These are phyloP conservation scores for Ochotona princeps DNA, from an alignment of 2,113 vertebrate species.

Conservation along the genomic window DNA sequence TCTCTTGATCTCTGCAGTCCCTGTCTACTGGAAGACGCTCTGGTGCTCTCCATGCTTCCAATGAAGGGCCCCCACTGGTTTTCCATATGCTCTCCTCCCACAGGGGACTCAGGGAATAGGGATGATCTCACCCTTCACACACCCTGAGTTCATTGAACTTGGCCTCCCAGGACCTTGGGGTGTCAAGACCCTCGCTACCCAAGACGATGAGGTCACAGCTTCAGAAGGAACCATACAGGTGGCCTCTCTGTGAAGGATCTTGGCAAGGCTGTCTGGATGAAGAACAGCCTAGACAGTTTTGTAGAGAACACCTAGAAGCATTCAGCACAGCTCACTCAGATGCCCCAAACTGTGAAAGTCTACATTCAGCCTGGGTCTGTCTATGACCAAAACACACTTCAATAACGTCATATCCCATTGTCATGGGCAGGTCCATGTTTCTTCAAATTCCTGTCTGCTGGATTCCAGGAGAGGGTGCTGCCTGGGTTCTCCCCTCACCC, in stretches of 20 bases:
- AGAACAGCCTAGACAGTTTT: background rate
- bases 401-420: too few relatives aligned
- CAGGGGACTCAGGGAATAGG: background rate
- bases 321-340: accelerated
- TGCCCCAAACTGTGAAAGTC: background rate
- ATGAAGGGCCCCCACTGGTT: background rate
- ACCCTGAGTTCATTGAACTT: background rate
- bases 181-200: background rate
- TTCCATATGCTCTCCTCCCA: too few relatives aligned
- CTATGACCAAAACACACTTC: too few relatives aligned
- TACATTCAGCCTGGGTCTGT: background rate
- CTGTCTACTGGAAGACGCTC: background rate
- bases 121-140: background rate
- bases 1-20: background rate
- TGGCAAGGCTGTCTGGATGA: background rate
- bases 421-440: background rate
- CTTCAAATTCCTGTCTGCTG: accelerated
- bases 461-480: accelerated
- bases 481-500: background rate
- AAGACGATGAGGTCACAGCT: background rate
- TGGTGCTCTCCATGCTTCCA: background rate
- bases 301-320: background rate
- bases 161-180: background rate
- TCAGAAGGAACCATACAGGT: too few relatives aligned
- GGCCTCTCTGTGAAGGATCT: too few relatives aligned